A percentile compares a stretch with the other conserved stretches of the same genome.
Evolutionary conservation across 2,113 vertebrate species (phyloP).

Genomic region (Todiramphus saurophagus): DNA sequence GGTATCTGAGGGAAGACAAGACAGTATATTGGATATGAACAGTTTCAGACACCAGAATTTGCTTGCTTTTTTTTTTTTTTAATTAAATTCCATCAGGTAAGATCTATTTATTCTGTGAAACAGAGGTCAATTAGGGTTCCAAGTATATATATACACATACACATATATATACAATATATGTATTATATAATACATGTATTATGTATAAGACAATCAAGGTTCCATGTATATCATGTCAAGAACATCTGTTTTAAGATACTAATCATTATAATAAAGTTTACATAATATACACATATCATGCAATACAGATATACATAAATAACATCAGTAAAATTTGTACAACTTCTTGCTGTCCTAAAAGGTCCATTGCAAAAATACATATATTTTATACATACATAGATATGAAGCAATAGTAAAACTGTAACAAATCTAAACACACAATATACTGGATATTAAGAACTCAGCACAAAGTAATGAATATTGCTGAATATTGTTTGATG

Average conservation of each 20-base stretch:
- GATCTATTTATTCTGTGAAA: background rate
- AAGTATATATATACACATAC: too few relatives aligned
- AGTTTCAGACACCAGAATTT: background rate
- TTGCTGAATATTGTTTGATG: background rate
- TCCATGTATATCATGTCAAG: background rate
- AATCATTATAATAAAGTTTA: background rate
- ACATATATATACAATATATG: too few relatives aligned
- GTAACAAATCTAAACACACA: background rate
- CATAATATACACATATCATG: background rate
- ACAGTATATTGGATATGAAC: background rate
- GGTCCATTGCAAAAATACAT: background rate
- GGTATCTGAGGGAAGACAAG: background rate
- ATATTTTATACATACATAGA: background rate
- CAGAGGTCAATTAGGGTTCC: background rate
- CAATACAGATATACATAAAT: background rate
- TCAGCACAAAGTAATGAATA: background rate
- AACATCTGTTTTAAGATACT: background rate
- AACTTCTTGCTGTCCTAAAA: background rate
- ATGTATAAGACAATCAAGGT: background rate
- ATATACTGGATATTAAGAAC: background rate
- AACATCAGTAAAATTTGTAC: background rate
- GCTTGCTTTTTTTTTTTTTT: background rate
- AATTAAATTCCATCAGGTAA: background rate
- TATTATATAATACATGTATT: background rate
- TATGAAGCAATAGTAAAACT: background rate